A percentile compares a stretch with the other conserved stretches of the same genome.
These are phyloP conservation scores for Lacerta viridis DNA, from an alignment of 2,797 vertebrate species.

Conservation along the genomic window DNA sequence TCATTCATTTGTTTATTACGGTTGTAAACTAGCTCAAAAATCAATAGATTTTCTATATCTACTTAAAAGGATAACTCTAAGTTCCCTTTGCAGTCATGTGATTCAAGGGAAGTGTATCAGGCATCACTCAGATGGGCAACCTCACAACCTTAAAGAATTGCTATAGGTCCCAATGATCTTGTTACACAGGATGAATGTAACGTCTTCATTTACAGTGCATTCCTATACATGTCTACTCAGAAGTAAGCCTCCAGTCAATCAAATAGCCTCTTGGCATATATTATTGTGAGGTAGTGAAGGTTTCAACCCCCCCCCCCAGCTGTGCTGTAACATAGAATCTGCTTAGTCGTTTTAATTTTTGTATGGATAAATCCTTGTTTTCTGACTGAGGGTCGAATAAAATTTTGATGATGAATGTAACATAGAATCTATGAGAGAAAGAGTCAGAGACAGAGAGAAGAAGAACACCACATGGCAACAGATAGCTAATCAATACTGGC, in stretches of 20 bases:
- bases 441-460: not conserved
- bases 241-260: not conserved
- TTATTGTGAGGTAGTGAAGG: constrained; percentile 48
- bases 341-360: too few species aligned
- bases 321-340: constrained; percentile 53
- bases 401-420: too few species aligned
- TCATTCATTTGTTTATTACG: not conserved
- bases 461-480: not conserved
- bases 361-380: too few species aligned
- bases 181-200: not conserved
- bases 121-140: constrained; percentile 17
- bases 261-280: not conserved
- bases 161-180: not conserved
- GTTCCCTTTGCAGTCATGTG: constrained; percentile 8
- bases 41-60: constrained; percentile 44
- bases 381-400: too few species aligned
- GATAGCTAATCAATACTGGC: constrained; percentile 12
- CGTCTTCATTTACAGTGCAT: not conserved
- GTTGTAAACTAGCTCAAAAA: not conserved
- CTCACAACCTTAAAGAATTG: not conserved
- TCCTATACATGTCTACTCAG: not conserved
- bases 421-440: constrained; percentile 7
- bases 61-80: constrained; percentile 29
- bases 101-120: constrained; percentile 16
- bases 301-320: constrained; percentile 31